Evolutionary conservation across 2,888 invertebrate species (phyloP), one percentile per base, ranked within the genome.

Genomic region (Drosophila percnosoma): DNA sequence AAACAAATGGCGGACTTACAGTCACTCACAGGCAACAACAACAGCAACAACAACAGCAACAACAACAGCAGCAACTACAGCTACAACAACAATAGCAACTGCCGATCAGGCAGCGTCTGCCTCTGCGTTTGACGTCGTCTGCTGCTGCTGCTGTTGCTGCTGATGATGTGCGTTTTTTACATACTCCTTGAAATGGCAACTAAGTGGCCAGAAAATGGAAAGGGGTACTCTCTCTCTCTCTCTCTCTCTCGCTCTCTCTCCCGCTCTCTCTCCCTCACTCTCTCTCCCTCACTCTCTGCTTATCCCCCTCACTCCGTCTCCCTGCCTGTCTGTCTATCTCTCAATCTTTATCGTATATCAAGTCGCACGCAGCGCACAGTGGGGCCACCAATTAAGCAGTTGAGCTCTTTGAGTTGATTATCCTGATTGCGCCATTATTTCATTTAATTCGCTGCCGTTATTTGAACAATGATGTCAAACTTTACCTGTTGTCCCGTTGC

Each of bases 141-240:
- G 18, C 38, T 18, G 40, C 45, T 38, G 18, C 38, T 18, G 40
- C 57, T 42, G 36, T 40, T 49, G 34, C 59, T 66, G 75, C 33
- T 79, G 79, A 71, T 74, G 74, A 71, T 77, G 80, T 74, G 73
- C 83, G 81, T 75, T 78, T 80, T 80, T 69, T 8, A 64, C 60
- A 77, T 77, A 69, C 66, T 45, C 63, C 73, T 79, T 78, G 82
- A 71, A 78, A 83, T 60, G 75, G 65, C 68, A 68, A 62, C 65
- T 58, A 54, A 52, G 68, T 61, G 59, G 53, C 40, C 49, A 29
- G 49, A 31, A 34, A 24, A 53, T 33, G 55, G 57, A 48, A 65
- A 45, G 54, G 40, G 55, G 67, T 57, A n/a, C 53, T 54, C 53
- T 58, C 67, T 8, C 21, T 4, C 4, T 15, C 45, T 24, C 4